A percentile compares a stretch with the other conserved stretches of the same genome.
phyloP scores from a whole-genome alignment of 2,888 invertebrate species.

The Nomada ferruginata region DNA sequence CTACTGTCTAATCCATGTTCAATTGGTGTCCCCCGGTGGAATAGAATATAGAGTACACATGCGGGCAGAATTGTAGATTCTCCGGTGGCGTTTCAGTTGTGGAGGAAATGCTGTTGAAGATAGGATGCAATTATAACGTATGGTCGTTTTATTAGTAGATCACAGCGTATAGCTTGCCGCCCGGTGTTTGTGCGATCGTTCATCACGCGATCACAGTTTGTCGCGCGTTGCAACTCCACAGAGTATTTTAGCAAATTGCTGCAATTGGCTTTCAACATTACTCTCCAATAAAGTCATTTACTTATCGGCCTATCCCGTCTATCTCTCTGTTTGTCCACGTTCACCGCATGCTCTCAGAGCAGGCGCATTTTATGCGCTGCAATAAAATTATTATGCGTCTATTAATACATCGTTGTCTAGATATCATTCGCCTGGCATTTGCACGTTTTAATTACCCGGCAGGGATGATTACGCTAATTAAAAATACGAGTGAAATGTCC shows the following conservation, averaged over 20 bases:
- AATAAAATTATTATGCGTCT: conserved; percentile 10
- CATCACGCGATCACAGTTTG: conserved; percentile 45
- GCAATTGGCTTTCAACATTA: conserved; percentile 52
- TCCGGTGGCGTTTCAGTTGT: no score
- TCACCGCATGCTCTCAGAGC: conserved; percentile 41
- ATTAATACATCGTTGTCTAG: not conserved
- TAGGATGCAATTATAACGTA: no score
- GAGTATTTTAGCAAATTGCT: conserved; percentile 55
- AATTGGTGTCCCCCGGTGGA: no score
- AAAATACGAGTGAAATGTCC: not conserved
- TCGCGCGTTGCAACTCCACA: conserved; percentile 25
- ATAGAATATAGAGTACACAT: no score
- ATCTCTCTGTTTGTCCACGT: conserved; percentile 46
- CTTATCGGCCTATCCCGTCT: conserved; percentile 42
- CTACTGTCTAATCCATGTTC: no score
- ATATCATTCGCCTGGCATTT: not conserved
- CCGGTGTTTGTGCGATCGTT: conserved; percentile 34
- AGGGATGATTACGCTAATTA: not conserved
- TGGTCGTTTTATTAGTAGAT: conserved; percentile 23
- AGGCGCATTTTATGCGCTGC: conserved; percentile 23
- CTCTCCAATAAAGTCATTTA: conserved; percentile 60
- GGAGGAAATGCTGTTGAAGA: no score
- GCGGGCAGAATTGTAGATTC: no score
- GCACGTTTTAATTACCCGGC: not conserved
- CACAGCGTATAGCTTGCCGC: conserved; percentile 19